These are phyloP conservation scores for Formicarius rufipectus DNA, from an alignment of 2,113 vertebrate species.

Conservation along the genomic window DNA sequence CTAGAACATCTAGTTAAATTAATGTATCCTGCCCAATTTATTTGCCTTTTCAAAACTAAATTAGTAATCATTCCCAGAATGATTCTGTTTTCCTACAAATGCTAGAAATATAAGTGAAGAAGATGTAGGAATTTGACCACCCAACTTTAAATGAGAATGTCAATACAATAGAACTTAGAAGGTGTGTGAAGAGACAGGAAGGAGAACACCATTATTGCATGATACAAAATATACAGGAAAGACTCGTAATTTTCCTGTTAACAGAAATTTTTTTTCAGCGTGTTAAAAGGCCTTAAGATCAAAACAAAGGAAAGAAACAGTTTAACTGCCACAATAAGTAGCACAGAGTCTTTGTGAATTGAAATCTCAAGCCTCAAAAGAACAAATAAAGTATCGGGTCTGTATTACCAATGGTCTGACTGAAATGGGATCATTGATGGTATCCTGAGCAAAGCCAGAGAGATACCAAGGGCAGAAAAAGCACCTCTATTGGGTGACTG, in stretches of 20 bases:
- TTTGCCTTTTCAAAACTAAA: not conserved
- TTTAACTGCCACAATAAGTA: not conserved
- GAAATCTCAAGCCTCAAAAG: not conserved
- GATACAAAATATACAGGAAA: not conserved
- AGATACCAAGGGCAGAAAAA: not conserved
- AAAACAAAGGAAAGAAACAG: not conserved
- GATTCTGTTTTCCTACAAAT: not conserved
- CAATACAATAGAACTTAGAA: not conserved
- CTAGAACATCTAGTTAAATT: not conserved
- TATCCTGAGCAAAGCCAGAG: not conserved
- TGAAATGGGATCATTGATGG: not conserved
- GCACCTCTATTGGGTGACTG: not conserved
- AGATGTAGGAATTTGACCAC: not conserved
- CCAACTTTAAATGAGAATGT: not conserved
- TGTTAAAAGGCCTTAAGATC: not conserved
- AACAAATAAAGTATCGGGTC: not conserved
- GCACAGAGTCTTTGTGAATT: not conserved
- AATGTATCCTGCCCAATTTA: not conserved
- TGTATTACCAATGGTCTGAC: not conserved
- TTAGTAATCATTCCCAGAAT: not conserved
- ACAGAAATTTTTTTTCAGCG: not conserved
- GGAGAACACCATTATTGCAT: not conserved
- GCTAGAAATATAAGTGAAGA: not conserved
- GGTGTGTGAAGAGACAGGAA: not conserved
- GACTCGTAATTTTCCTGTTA: not conserved